A percentile compares a stretch with the other conserved stretches of the same genome.
Conservation (phyloP, 2,113 vertebrate species). For the Rhinopomastus cyanomelas region DNA sequence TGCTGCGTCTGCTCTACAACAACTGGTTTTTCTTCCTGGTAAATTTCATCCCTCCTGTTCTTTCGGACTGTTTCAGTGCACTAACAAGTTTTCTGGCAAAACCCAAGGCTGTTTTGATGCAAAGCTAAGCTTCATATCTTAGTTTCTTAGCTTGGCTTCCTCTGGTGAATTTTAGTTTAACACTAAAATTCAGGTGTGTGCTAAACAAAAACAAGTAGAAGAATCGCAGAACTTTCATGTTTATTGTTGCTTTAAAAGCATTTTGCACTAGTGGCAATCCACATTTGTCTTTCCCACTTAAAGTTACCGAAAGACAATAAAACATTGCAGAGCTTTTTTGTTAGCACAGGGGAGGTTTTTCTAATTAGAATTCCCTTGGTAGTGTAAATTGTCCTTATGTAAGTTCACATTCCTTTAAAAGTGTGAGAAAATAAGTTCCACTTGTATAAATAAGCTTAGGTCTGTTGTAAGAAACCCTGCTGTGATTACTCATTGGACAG, state of each 20-base stretch:
- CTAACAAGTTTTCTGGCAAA: neutral
- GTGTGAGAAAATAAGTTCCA: slow-evolving; percentile 83
- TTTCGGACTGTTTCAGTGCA: neutral
- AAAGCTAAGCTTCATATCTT: neutral
- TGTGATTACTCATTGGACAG: slow-evolving; percentile 76
- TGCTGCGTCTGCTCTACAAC: neutral
- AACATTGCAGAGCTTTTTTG: slow-evolving; percentile 69
- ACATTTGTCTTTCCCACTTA: slow-evolving; percentile 69
- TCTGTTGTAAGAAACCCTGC: slow-evolving; percentile 74
- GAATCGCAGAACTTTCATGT: neutral
- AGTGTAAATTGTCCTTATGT: slow-evolving; percentile 77
- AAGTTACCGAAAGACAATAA: slow-evolving; percentile 52
- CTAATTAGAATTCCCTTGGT: slow-evolving; percentile 79
- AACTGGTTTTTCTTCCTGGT: neutral
- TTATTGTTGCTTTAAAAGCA: slow-evolving; percentile 39
- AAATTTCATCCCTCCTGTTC: neutral
- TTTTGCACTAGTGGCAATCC: slow-evolving; percentile 1
- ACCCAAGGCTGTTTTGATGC: neutral
- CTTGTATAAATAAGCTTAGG: slow-evolving; percentile 82
- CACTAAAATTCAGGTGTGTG: neutral
- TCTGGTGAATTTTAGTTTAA: neutral
- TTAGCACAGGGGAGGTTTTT: slow-evolving; percentile 62
- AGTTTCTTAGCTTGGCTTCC: neutral
- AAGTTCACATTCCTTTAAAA: slow-evolving; percentile 79
- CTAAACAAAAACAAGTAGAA: neutral